A percentile compares a stretch with the other conserved stretches of the same genome.
phyloP scores from a whole-genome alignment of 2,113 vertebrate genomes.

The Myanophis thanlyinensis region DNA sequence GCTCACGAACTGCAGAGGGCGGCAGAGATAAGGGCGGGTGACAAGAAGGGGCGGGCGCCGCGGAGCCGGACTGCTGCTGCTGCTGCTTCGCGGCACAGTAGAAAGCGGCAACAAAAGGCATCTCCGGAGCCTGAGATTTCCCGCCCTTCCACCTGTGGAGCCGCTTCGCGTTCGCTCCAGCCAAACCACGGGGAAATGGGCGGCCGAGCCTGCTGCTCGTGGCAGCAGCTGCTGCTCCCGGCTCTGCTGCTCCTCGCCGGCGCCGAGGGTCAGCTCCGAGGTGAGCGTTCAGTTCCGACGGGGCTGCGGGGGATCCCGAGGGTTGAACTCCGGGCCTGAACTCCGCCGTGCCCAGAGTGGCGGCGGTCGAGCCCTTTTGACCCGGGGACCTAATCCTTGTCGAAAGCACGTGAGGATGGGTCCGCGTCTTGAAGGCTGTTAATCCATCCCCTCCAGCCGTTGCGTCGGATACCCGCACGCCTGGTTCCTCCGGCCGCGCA shows the following conservation, averaged over 20 bases:
- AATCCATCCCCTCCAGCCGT: not conserved
- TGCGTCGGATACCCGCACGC: not conserved
- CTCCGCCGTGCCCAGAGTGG: not conserved
- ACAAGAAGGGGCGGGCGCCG: not conserved
- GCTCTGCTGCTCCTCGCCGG: constrained; percentile 44
- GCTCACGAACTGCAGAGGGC: not conserved
- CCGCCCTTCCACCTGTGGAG: constrained; percentile 2
- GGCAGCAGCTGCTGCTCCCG: constrained; percentile 3
- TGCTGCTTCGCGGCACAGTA: not conserved
- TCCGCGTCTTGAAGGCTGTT: not conserved
- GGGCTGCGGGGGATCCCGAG: not conserved
- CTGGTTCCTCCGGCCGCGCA: not conserved
- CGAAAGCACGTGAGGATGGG: not conserved
- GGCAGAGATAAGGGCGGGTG: constrained; percentile 13
- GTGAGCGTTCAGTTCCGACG: constrained; percentile 52
- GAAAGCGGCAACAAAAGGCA: not conserved
- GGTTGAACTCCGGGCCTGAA: not conserved
- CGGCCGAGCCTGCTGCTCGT: not conserved
- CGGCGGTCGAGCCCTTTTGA: too few species aligned
- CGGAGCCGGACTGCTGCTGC: not conserved
- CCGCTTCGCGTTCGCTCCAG: not conserved
- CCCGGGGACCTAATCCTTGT: not conserved
- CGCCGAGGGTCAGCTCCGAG: constrained; percentile 68
- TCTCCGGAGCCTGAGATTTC: not conserved
- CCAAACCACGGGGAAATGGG: not conserved